These are phyloP conservation scores for Patella pellucida DNA, from an alignment of 2,888 invertebrate species.

Conservation along the genomic window DNA sequence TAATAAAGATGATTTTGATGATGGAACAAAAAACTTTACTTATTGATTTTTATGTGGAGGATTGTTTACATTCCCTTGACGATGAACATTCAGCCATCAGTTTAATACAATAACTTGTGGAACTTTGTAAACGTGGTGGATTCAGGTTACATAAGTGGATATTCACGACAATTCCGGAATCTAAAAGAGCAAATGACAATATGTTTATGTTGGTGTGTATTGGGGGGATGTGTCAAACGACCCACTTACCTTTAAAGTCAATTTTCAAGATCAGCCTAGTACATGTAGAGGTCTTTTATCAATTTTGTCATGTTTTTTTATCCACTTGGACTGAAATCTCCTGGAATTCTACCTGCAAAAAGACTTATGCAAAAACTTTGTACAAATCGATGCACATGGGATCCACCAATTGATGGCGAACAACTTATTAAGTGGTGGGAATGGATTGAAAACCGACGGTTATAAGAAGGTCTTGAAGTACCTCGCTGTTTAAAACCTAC, in stretches of 20 bases:
- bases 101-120: slow-evolving; percentile 18
- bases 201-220: slow-evolving; percentile 13
- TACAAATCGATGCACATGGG: slow-evolving; percentile 6
- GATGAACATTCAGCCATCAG: too few species aligned
- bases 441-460: background rate
- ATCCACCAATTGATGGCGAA: background rate
- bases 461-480: background rate
- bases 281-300: slow-evolving; percentile 17
- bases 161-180: slow-evolving; percentile 18
- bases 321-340: slow-evolving; percentile 12
- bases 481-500: slow-evolving; percentile 1
- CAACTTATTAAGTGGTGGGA: background rate
- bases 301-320: too few species aligned
- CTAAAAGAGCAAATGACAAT: slow-evolving; percentile 11
- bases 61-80: too few species aligned
- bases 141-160: slow-evolving; percentile 27
- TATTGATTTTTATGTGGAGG: too few species aligned
- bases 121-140: slow-evolving; percentile 19
- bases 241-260: slow-evolving; percentile 13
- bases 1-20: too few species aligned
- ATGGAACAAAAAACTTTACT: too few species aligned
- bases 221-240: slow-evolving; percentile 23
- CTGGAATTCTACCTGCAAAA: slow-evolving; percentile 14
- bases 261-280: background rate
- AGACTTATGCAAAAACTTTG: slow-evolving; percentile 12